These are phyloP conservation scores for Myotis daubentonii DNA, from an alignment of 2,797 vertebrate genomes.

Conservation along the genomic window DNA sequence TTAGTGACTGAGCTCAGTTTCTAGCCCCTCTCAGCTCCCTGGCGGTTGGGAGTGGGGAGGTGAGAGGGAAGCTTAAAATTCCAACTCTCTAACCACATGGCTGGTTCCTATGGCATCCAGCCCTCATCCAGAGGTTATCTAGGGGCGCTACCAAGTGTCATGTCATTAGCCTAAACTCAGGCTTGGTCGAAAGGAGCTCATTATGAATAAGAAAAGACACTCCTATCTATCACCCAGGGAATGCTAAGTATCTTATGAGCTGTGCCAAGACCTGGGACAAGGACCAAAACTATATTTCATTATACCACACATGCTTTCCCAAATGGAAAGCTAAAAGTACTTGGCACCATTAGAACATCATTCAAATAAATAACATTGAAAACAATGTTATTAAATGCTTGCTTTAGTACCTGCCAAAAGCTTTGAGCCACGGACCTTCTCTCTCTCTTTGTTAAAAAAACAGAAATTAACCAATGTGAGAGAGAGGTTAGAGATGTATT, in stretches of 20 bases:
- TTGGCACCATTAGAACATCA: background rate
- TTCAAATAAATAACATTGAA: conserved; percentile 12
- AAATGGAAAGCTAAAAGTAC: background rate
- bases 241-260: background rate
- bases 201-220: background rate
- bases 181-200: background rate
- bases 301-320: background rate
- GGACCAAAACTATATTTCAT: background rate
- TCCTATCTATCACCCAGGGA: background rate
- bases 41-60: background rate
- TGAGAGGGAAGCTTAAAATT: background rate
- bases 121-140: background rate
- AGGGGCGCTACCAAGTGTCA: background rate
- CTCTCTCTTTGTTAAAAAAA: background rate
- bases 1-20: background rate
- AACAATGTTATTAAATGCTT: conserved; percentile 1
- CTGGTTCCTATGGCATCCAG: background rate
- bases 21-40: background rate
- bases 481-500: background rate
- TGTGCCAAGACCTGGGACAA: background rate
- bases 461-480: background rate
- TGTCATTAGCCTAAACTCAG: background rate
- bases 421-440: background rate
- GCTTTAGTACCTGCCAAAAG: background rate
- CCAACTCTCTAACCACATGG: background rate